Conservation (phyloP, 2,113 vertebrate species). For the Callochromis pleurospilus region DNA sequence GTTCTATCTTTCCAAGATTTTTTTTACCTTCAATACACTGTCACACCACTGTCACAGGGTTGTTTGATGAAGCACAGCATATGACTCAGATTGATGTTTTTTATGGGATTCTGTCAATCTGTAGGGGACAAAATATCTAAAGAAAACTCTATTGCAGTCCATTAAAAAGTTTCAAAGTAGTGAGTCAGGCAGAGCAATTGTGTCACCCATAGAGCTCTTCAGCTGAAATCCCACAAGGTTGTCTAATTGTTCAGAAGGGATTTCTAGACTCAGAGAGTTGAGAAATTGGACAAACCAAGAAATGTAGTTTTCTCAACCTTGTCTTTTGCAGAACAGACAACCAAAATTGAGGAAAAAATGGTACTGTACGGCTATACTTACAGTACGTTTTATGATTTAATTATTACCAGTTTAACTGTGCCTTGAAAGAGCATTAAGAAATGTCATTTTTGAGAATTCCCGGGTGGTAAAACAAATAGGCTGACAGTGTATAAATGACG, state of each 20-base stretch:
- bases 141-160: neutral
- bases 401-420: neutral
- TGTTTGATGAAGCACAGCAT: neutral
- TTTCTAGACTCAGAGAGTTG: neutral
- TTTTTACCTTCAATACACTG: neutral
- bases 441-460: neutral
- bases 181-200: neutral
- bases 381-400: neutral
- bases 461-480: neutral
- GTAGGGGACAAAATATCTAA: neutral
- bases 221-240: neutral
- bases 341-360: neutral
- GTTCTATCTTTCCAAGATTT: neutral
- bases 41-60: neutral
- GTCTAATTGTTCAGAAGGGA: neutral
- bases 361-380: neutral
- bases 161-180: neutral
- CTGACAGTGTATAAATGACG: neutral
- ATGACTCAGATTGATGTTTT: neutral
- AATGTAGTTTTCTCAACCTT: neutral
- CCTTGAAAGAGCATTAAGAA: neutral
- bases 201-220: neutral
- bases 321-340: neutral
- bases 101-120: neutral
- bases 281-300: neutral